These are phyloP conservation scores for Caenorhabditis remanei DNA, from an alignment of 1,140 invertebrate genomes.

Conservation along the genomic window DNA sequence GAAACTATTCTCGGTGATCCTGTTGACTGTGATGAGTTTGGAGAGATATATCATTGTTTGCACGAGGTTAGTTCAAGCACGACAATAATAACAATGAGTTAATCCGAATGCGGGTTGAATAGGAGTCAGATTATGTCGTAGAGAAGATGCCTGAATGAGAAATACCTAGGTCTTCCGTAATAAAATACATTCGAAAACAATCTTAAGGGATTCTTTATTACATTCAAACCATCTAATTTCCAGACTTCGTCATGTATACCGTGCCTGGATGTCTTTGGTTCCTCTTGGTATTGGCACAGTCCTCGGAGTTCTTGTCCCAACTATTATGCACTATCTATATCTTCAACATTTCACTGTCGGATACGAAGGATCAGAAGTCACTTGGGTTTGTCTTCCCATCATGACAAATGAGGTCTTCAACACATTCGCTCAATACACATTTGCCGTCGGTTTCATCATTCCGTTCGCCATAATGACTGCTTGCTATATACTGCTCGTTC, in stretches of 20 bases:
- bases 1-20: conserved; percentile 63
- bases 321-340: conserved; percentile 22
- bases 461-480: conserved; percentile 60
- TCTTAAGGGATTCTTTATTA: background rate
- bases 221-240: background rate
- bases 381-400: conserved; percentile 51
- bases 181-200: background rate
- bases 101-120: background rate
- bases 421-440: conserved; percentile 61
- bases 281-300: conserved; percentile 54
- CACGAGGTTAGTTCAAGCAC: conserved; percentile 55
- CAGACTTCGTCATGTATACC: conserved; percentile 55
- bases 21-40: conserved; percentile 65
- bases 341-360: conserved; percentile 44
- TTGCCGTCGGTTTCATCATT: conserved; percentile 62
- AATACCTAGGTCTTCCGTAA: no score
- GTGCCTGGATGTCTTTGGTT: conserved; percentile 57
- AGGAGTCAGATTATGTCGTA: conserved; percentile 1
- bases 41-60: conserved; percentile 66
- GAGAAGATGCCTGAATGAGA: background rate
- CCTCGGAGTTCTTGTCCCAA: conserved; percentile 57
- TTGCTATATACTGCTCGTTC: conserved; percentile 64
- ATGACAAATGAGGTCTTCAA: conserved; percentile 58
- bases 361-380: conserved; percentile 18
- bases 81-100: background rate